phyloP scores from a whole-genome alignment of 2,888 invertebrate species.

The Polydrusus tereticollis region DNA sequence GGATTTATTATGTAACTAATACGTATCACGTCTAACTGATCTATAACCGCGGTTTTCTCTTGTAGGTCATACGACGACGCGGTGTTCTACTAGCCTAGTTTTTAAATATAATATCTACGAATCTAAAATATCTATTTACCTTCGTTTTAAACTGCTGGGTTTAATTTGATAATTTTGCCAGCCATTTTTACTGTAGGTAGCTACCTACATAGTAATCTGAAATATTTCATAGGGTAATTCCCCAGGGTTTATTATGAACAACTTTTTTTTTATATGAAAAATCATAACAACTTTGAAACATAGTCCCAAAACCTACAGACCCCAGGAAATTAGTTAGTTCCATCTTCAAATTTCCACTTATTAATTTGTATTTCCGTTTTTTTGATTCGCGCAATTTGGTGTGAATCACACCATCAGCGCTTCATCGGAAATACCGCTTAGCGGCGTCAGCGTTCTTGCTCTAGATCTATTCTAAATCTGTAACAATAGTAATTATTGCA shows the following conservation, averaged over 20 bases:
- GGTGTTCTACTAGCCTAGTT: slow-evolving; percentile 51
- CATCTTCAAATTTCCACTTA: slow-evolving; percentile 13
- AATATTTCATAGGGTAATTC: too few species aligned
- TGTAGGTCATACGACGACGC: slow-evolving; percentile 49
- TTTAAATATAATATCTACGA: slow-evolving; percentile 45
- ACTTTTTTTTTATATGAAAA: too few species aligned
- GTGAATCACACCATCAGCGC: slow-evolving; percentile 38
- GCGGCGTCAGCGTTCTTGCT: slow-evolving; percentile 36
- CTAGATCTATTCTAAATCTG: slow-evolving; percentile 41
- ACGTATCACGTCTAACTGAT: slow-evolving; percentile 42
- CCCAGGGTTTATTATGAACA: too few species aligned
- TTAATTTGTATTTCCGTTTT: slow-evolving; percentile 27
- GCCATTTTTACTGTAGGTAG: background rate
- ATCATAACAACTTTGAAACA: too few species aligned
- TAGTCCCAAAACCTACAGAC: too few species aligned
- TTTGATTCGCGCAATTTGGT: slow-evolving; percentile 27
- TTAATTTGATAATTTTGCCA: background rate
- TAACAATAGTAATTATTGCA: slow-evolving; percentile 40
- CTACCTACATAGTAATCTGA: too few species aligned
- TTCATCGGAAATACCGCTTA: slow-evolving; percentile 41
- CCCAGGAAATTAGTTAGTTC: background rate
- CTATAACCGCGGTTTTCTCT: slow-evolving; percentile 46
- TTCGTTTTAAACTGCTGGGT: background rate
- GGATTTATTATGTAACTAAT: slow-evolving; percentile 43
- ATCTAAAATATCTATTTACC: slow-evolving; percentile 41